phyloP scores from a whole-genome alignment of 2,888 invertebrate species.

The Schrankia costaestrigalis region DNA sequence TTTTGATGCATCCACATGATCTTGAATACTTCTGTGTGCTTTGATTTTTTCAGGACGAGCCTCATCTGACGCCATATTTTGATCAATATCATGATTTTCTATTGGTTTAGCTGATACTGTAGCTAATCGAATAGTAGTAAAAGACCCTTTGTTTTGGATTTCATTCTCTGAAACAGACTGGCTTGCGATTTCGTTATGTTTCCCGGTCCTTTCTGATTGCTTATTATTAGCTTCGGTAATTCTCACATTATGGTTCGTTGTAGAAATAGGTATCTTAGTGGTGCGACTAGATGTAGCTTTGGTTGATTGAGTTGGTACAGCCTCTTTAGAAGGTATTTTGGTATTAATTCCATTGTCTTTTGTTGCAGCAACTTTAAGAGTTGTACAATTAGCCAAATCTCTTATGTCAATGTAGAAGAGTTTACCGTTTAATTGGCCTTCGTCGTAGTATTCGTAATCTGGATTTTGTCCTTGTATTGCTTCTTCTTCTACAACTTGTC shows the following conservation, averaged over 20 bases:
- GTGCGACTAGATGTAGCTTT: conserved; percentile 11
- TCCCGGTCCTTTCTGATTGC: conserved; percentile 6
- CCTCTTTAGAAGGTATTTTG: conserved; percentile 1
- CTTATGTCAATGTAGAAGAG: conserved; percentile 66
- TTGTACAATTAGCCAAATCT: conserved; percentile 56
- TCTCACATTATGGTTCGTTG: conserved; percentile 5
- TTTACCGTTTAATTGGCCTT: conserved; percentile 64
- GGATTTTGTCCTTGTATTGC: conserved; percentile 33
- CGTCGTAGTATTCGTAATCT: conserved; percentile 72
- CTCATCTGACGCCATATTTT: conserved; percentile 69
- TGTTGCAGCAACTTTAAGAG: not conserved
- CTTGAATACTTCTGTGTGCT: conserved; percentile 56
- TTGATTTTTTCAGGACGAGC: conserved; percentile 63
- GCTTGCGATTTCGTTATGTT: conserved; percentile 13
- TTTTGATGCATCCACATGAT: conserved; percentile 29
- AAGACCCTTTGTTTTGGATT: conserved; percentile 29
- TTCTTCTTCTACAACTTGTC: conserved; percentile 41
- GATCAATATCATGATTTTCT: conserved; percentile 48
- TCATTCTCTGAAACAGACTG: conserved; percentile 17
- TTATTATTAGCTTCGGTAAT: not conserved
- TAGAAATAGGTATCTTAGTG: conserved; percentile 13
- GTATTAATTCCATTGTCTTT: not conserved
- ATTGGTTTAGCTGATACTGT: conserved; percentile 68
- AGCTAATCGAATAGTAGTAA: conserved; percentile 62
- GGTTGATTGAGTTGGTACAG: too few species aligned